Percentiles rank a stretch among this genome's conserved stretches.
phyloP scores from a whole-genome alignment of 1,140 invertebrate species.

The Trissolcus basalis region DNA sequence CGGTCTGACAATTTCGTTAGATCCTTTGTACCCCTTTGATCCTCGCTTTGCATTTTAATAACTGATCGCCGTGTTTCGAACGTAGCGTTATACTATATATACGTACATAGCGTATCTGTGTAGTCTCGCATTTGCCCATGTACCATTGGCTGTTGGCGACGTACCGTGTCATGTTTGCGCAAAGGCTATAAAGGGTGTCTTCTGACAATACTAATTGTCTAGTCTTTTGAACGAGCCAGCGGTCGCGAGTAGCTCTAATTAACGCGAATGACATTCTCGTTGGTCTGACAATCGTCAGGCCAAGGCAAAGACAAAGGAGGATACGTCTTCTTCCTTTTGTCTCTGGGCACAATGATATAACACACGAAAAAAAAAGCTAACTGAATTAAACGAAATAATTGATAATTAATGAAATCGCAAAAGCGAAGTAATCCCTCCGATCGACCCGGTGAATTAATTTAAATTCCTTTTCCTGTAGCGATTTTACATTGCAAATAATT shows the following conservation, averaged over 20 bases:
- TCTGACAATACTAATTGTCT: slow-evolving; percentile 55
- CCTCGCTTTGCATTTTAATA: slow-evolving; percentile 62
- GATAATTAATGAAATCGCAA: no score
- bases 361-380: no score
- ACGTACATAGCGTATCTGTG: slow-evolving; percentile 9
- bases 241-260: slow-evolving; percentile 42
- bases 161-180: slow-evolving; percentile 21
- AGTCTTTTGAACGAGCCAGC: slow-evolving; percentile 47
- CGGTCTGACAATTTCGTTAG: slow-evolving; percentile 49
- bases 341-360: background rate
- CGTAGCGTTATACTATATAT: slow-evolving; percentile 42
- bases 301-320: slow-evolving; percentile 14
- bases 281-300: slow-evolving; percentile 36
- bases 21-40: slow-evolving; percentile 57
- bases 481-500: no score
- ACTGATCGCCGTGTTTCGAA: slow-evolving; percentile 53
- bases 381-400: no score
- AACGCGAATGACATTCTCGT: slow-evolving; percentile 35
- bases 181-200: slow-evolving; percentile 46
- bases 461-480: no score
- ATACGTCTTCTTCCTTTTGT: slow-evolving; percentile 5
- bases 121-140: slow-evolving; percentile 27
- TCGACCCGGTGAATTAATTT: no score
- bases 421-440: no score
- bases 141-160: slow-evolving; percentile 34